Conservation (phyloP, 2,888 invertebrate species). For the Boloria selene region DNA sequence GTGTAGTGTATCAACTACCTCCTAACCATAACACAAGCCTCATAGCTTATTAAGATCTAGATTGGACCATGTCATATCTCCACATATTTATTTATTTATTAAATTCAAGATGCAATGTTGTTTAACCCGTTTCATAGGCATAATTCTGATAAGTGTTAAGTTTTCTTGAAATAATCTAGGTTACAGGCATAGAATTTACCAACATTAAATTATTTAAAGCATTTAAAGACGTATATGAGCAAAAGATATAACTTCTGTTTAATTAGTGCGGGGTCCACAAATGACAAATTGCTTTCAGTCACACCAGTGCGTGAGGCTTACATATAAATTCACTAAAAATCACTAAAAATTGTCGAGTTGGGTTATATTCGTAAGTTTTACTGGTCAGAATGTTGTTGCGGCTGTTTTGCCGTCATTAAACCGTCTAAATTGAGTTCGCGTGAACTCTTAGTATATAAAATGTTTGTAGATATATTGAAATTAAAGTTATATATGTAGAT, state of each 20-base stretch:
- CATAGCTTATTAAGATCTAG: no score
- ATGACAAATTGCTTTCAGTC: conserved; percentile 52
- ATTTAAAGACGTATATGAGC: neutral
- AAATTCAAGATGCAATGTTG: no score
- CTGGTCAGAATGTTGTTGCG: conserved; percentile 23
- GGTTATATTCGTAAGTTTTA: conserved; percentile 37
- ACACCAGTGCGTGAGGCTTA: conserved; percentile 70
- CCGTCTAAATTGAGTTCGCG: conserved; percentile 36
- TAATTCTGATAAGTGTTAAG: no score
- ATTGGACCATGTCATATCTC: no score
- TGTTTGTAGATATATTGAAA: conserved; percentile 25
- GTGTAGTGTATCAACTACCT: no score
- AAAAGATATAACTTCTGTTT: conserved; percentile 43
- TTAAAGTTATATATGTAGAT: conserved; percentile 6
- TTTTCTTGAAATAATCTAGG: no score
- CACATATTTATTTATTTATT: no score
- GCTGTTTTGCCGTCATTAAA: conserved; percentile 31
- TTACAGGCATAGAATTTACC: no score
- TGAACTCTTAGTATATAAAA: conserved; percentile 27
- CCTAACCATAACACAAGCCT: no score
- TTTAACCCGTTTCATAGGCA: no score
- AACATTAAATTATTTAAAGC: neutral
- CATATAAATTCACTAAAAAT: conserved; percentile 59
- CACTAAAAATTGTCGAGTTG: conserved; percentile 50
- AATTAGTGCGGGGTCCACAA: conserved; percentile 34